A percentile compares a stretch with the other conserved stretches of the same genome.
Conservation (phyloP, 2,797 vertebrate genomes). For the Falco berigora region DNA sequence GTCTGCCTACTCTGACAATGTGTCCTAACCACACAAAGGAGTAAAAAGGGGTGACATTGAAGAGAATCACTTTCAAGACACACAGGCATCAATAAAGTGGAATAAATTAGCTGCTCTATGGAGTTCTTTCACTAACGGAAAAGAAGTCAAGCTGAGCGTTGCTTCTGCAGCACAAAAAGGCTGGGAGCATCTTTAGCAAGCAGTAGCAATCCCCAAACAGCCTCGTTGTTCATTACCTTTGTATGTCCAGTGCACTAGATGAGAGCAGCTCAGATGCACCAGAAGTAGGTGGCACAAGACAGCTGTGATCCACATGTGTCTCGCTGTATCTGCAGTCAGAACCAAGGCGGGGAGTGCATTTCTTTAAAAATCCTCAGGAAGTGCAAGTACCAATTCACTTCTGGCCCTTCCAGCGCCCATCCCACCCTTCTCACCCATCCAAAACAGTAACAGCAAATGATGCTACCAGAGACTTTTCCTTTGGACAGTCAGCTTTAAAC, state of each 20-base stretch:
- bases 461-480: background rate
- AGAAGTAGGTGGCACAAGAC: constrained; percentile 34
- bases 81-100: background rate
- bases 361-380: background rate
- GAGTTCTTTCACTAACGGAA: background rate
- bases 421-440: background rate
- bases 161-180: background rate
- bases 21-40: background rate
- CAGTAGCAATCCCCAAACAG: background rate
- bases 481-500: background rate
- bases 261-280: background rate
- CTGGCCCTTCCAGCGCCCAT: background rate
- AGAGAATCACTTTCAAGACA: background rate
- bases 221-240: constrained; percentile 52
- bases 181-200: background rate
- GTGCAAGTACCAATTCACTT: background rate
- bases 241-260: constrained; percentile 60
- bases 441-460: background rate
- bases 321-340: background rate
- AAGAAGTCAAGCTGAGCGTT: background rate
- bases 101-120: background rate
- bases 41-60: background rate
- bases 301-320: background rate
- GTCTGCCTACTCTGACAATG: background rate
- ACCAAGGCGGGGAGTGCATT: background rate